These are phyloP conservation scores for Phaedon cochleariae DNA, from an alignment of 2,888 invertebrate species.

Conservation along the genomic window DNA sequence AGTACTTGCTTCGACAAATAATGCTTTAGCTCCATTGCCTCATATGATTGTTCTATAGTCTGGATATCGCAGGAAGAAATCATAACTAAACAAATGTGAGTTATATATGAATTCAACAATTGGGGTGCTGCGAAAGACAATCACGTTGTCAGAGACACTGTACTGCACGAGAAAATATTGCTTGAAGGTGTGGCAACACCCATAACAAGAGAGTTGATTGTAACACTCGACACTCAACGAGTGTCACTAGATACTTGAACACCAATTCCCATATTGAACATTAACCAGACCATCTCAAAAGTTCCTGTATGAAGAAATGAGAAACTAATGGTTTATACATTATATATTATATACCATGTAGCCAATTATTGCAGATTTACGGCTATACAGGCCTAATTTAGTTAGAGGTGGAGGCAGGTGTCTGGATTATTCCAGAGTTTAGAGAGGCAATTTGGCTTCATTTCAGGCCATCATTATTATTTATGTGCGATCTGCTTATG, in stretches of 20 bases:
- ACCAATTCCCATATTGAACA: conserved; percentile 11
- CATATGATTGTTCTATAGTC: too few relatives aligned
- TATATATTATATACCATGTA: conserved; percentile 49
- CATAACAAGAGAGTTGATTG: too few relatives aligned
- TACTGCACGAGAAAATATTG: too few relatives aligned
- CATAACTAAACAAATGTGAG: too few relatives aligned
- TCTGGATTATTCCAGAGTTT: conserved; percentile 56
- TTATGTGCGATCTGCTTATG: conserved; percentile 34
- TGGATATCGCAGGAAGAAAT: too few relatives aligned
- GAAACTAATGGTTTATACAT: conserved; percentile 58
- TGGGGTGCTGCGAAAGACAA: too few relatives aligned
- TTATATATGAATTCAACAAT: too few relatives aligned
- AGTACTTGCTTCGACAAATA: too few relatives aligned
- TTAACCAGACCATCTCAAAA: conserved; percentile 40
- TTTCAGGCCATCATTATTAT: conserved; percentile 47
- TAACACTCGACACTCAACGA: too few relatives aligned
- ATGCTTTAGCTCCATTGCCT: too few relatives aligned
- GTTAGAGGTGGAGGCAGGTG: conserved; percentile 59
- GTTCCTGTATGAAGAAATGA: conserved; percentile 49
- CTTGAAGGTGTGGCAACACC: too few relatives aligned
- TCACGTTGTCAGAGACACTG: too few relatives aligned
- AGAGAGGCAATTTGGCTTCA: conserved; percentile 53
- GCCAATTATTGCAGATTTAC: conserved; percentile 63
- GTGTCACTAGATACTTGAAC: not conserved
- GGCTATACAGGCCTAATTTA: conserved; percentile 57